Base-by-base conservation (phyloP, 1,140 invertebrate species). In the Lamellibrachia luymesi region DNA sequence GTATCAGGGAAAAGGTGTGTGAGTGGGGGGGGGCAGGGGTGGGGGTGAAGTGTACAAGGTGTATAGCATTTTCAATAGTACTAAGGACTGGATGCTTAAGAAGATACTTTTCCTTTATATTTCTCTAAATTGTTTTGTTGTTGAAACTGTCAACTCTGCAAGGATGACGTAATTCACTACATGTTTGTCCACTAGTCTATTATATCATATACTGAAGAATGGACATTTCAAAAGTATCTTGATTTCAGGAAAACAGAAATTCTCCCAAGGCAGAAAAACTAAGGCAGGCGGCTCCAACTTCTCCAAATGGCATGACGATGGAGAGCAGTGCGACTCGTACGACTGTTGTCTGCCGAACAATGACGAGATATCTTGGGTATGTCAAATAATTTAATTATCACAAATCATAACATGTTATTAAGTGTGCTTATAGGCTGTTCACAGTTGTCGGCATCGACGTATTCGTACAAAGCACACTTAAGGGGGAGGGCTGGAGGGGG, bases 311-410 rank as follows among this genome's bases (percentile, higher is more conserved):
- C 92, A 92, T 50, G 4, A 5, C 7, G 92, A 52, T 92, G 92
- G 92, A 2, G 92, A 92, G 8, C 49, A 51, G 49, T 93, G 92
- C 50, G 92, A 93, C 50, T 90, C 92, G 5, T 51, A 51, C 13
- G 80, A 93, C 90, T 93, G 92, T 27, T 50, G 27, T 13, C 50
- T 38, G 51, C 92, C 92, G 2, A 50, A 90, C 25, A 64, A 51
- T n/a, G 50, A 90, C 6, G 50, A 90, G 50, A 64, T 93, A 6
- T 91, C 92, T 6, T 93, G 92, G 92, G 92, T 93, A 90, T 51
- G 90, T 93, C 38, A 51, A 6, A 50, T n/a, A 4, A 50, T 13
- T 91, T 4, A 90, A 90, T 90, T 90, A 1, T 90, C 17, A 38
- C 38, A 38, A 38, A 38, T 38, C 38, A 38, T 38, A 38, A 38